Percentiles rank a stretch among this genome's conserved stretches.
Evolutionary conservation across 2,888 invertebrate species (phyloP).

Genomic region (Epistrophella euchroma): DNA sequence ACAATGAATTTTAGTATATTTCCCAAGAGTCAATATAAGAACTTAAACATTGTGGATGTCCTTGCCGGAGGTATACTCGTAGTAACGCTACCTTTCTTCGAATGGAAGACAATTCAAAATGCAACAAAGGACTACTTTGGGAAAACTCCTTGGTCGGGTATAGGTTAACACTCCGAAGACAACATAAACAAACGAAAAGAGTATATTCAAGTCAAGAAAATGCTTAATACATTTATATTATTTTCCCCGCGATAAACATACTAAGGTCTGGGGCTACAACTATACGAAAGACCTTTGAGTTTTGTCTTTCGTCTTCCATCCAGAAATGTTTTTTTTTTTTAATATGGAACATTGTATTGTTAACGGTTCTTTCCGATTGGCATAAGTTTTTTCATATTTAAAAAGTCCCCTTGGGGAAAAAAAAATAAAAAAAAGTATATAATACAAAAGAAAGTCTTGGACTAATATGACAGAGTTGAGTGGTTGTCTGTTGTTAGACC

Average conservation of each 20-base stretch:
- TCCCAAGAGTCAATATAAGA: slow-evolving; percentile 70
- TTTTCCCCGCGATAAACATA: slow-evolving; percentile 53
- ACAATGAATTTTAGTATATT: slow-evolving; percentile 64
- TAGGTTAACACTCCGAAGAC: not conserved
- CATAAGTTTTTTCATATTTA: slow-evolving; percentile 66
- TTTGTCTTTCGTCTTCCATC: not conserved
- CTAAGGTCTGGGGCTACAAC: slow-evolving; percentile 9
- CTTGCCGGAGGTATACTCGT: not conserved
- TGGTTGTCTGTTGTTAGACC: not conserved
- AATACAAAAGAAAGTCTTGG: not conserved
- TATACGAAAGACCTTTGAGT: slow-evolving; percentile 32
- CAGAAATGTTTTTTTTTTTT: not conserved
- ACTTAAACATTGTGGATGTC: slow-evolving; percentile 31
- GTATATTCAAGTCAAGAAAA: slow-evolving; percentile 27
- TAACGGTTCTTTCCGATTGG: slow-evolving; percentile 56
- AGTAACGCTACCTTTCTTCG: not conserved
- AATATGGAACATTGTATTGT: slow-evolving; percentile 38
- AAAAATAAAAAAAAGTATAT: not conserved
- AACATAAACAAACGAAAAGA: not conserved
- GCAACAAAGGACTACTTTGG: slow-evolving; percentile 75
- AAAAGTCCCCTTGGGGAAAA: slow-evolving; percentile 61
- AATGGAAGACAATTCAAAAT: slow-evolving; percentile 69
- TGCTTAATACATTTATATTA: slow-evolving; percentile 70
- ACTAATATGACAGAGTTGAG: not conserved
- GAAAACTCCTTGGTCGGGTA: slow-evolving; percentile 58